phyloP scores from a whole-genome alignment of 2,888 invertebrate species.

The Nephrotoma guestfalica region DNA sequence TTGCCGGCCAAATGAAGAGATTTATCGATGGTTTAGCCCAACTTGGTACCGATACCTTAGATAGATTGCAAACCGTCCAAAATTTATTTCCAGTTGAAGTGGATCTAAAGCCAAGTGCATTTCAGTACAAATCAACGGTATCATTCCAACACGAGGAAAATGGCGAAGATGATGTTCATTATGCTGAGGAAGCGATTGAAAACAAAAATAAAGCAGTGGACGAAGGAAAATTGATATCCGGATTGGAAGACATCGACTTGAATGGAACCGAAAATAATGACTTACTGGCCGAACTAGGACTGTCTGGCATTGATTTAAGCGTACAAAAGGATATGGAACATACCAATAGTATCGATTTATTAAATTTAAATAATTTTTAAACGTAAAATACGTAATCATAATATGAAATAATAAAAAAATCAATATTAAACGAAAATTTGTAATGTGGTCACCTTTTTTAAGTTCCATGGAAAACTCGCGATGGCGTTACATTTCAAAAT shows the following conservation, averaged over 20 bases:
- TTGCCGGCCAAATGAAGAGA: conserved; percentile 70
- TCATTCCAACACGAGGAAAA: conserved; percentile 9
- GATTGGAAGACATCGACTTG: conserved; percentile 12
- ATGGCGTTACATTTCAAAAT: too few relatives aligned
- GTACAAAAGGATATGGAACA: neutral
- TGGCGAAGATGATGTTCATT: conserved; percentile 9
- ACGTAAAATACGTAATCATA: neutral
- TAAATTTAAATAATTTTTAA: neutral
- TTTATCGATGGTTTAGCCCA: conserved; percentile 73
- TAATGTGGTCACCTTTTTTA: neutral
- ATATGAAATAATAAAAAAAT: neutral
- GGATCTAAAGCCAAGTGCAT: conserved; percentile 81
- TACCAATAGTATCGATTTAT: neutral
- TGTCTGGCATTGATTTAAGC: conserved; percentile 35
- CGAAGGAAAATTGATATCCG: conserved; percentile 6
- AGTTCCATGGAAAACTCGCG: too few relatives aligned
- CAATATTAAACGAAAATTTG: neutral
- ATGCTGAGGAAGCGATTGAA: conserved; percentile 13
- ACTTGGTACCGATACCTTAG: conserved; percentile 51
- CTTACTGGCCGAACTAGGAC: conserved; percentile 40
- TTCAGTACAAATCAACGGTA: conserved; percentile 60
- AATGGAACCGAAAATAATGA: conserved; percentile 16
- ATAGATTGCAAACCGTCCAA: conserved; percentile 56
- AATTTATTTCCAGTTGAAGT: conserved; percentile 90
- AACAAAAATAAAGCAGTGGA: neutral